These are phyloP conservation scores for Drosophila flavopinicola DNA, from an alignment of 2,888 invertebrate species.

Conservation along the genomic window DNA sequence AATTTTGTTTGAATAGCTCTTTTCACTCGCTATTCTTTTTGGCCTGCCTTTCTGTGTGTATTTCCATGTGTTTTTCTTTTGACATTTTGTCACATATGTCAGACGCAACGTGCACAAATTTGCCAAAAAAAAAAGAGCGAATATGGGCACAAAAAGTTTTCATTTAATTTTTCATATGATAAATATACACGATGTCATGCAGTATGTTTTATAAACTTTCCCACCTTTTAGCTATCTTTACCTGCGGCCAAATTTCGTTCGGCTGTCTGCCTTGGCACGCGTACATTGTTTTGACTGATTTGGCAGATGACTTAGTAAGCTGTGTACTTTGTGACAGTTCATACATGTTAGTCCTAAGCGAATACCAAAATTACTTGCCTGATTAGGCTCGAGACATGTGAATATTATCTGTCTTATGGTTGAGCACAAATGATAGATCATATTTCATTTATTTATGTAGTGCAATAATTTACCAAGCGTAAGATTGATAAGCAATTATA, in stretches of 20 bases:
- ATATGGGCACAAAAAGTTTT: slow-evolving; percentile 32
- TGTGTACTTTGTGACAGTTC: slow-evolving; percentile 41
- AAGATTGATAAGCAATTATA: not conserved
- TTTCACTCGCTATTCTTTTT: not conserved
- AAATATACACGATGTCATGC: slow-evolving; percentile 35
- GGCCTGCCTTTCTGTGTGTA: not conserved
- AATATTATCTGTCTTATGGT: slow-evolving; percentile 1
- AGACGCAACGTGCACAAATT: slow-evolving; percentile 39
- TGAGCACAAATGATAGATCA: not conserved
- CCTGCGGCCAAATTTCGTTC: slow-evolving; percentile 22
- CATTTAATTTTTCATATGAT: slow-evolving; percentile 48
- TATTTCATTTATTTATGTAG: too few species aligned
- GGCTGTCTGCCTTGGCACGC: slow-evolving; percentile 10
- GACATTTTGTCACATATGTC: slow-evolving; percentile 62
- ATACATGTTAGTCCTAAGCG: slow-evolving; percentile 46
- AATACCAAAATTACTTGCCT: slow-evolving; percentile 13
- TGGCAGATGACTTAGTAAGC: slow-evolving; percentile 34
- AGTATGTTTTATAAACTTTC: slow-evolving; percentile 7
- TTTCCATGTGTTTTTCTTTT: slow-evolving; percentile 30
- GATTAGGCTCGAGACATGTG: slow-evolving; percentile 12
- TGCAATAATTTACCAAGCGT: too few species aligned
- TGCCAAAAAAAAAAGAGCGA: slow-evolving; percentile 3
- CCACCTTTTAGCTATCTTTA: slow-evolving; percentile 13
- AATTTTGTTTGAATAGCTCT: slow-evolving; percentile 26
- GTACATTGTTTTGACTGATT: slow-evolving; percentile 41